phyloP scores from a whole-genome alignment of 2,888 invertebrate species.

The Horisme vitalbata region DNA sequence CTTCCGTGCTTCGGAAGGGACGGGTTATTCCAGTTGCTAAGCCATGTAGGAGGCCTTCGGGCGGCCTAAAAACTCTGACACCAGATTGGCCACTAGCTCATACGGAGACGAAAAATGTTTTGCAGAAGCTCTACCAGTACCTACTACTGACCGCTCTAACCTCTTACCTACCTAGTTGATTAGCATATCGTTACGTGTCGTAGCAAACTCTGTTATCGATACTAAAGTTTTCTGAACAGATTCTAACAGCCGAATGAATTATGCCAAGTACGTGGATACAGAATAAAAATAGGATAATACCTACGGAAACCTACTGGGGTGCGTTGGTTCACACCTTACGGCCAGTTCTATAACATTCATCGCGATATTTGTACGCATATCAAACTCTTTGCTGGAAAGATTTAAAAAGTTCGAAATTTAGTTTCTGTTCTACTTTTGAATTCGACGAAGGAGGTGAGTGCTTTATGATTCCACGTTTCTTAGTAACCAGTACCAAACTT shows the following conservation, averaged over 20 bases:
- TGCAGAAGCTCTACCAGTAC: too few species aligned
- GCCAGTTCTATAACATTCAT: slow-evolving; percentile 58
- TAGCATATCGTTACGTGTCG: too few species aligned
- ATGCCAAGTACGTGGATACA: slow-evolving; percentile 55
- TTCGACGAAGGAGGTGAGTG: slow-evolving; percentile 16
- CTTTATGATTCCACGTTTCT: slow-evolving; percentile 3
- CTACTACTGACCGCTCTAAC: too few species aligned
- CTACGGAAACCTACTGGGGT: slow-evolving; percentile 30
- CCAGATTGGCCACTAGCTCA: too few species aligned
- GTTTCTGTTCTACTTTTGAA: slow-evolving; percentile 17
- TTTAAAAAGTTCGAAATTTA: slow-evolving; percentile 13
- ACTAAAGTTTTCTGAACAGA: slow-evolving; percentile 34
- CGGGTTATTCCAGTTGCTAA: too few species aligned
- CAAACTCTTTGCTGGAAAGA: slow-evolving; percentile 25
- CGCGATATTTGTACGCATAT: slow-evolving; percentile 56
- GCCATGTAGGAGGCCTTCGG: too few species aligned
- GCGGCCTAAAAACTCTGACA: too few species aligned
- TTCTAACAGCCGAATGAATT: slow-evolving; percentile 43
- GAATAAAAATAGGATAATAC: slow-evolving; percentile 64
- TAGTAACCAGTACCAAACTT: not conserved
- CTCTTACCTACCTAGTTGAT: too few species aligned
- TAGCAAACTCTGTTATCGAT: too few species aligned
- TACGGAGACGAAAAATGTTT: too few species aligned
- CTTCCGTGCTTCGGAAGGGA: too few species aligned
- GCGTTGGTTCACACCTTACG: slow-evolving; percentile 67